phyloP scores from a whole-genome alignment of 37 sponge, comb jelly and placozoan species.

The Chondrosia reniformis region DNA sequence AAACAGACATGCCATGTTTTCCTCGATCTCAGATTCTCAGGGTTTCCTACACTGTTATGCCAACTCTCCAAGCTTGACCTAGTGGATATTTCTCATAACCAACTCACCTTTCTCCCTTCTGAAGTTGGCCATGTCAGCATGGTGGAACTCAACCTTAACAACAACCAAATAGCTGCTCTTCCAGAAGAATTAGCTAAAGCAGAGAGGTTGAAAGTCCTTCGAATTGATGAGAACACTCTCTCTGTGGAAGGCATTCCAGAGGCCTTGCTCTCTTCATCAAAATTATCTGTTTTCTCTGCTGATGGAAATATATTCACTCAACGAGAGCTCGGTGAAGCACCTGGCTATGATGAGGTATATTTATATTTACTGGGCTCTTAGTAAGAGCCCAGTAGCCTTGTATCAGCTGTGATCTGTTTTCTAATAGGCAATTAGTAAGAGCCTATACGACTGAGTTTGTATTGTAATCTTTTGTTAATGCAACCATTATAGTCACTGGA shows the following conservation, averaged over 20 bases:
- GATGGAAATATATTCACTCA: slow-evolving; percentile 68
- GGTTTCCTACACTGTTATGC: slow-evolving; percentile 52
- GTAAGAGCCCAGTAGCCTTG: neutral
- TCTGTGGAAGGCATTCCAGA: slow-evolving; percentile 43
- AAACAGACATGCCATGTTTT: no score
- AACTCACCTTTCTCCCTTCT: slow-evolving; percentile 39
- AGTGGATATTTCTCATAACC: slow-evolving; percentile 60
- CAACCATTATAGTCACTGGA: no score
- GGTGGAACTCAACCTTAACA: slow-evolving; percentile 74
- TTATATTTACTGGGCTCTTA: neutral
- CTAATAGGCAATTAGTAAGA: no score
- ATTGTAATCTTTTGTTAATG: no score
- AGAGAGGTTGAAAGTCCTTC: slow-evolving; percentile 64
- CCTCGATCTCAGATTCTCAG: no score
- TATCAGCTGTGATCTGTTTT: no score
- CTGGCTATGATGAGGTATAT: slow-evolving; percentile 70
- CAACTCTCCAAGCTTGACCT: slow-evolving; percentile 51
- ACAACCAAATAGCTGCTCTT: slow-evolving; percentile 44
- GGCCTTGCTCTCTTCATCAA: slow-evolving; percentile 47
- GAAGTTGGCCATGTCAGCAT: slow-evolving; percentile 36
- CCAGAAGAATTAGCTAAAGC: slow-evolving; percentile 57
- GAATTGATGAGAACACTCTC: slow-evolving; percentile 76
- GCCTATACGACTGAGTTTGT: no score
- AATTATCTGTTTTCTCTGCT: slow-evolving; percentile 53
- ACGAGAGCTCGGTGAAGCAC: slow-evolving; percentile 57